Percentiles rank a stretch among this genome's conserved stretches.
Evolutionary conservation across 2,797 vertebrate genomes (phyloP).

Genomic region (Spinibarbus caldwelli): DNA sequence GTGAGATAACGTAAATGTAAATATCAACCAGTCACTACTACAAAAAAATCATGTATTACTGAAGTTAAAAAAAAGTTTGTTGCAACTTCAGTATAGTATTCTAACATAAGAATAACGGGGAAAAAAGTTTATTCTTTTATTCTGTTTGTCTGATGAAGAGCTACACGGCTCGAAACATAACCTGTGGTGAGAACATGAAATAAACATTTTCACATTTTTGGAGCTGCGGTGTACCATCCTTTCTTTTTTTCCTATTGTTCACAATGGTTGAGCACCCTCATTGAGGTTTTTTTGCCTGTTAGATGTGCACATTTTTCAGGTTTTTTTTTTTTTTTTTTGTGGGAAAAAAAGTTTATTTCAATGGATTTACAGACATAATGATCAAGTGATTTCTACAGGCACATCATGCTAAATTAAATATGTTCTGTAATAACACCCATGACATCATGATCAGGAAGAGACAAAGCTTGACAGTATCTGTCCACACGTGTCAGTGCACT

Average conservation of each 20-base stretch:
- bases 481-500: conserved; percentile 52
- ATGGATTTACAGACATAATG: neutral
- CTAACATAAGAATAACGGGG: neutral
- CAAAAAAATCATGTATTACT: neutral
- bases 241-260: neutral
- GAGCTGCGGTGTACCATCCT: neutral
- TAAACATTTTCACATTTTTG: too few relatives aligned
- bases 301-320: neutral
- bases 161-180: neutral
- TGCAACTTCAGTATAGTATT: neutral
- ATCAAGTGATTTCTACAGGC: neutral
- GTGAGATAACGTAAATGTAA: neutral
- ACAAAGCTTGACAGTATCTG: conserved; percentile 35
- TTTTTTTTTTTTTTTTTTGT: too few relatives aligned
- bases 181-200: neutral
- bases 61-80: neutral
- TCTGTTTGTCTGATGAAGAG: neutral
- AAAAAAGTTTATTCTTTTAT: neutral
- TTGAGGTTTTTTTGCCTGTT: neutral
- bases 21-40: neutral
- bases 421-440: conserved; percentile 20
- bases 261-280: neutral
- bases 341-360: neutral
- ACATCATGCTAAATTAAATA: conserved; percentile 5
- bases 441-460: neutral